Base-by-base conservation (phyloP, 1,140 invertebrate species). In the Oryzaephilus surinamensis region DNA sequence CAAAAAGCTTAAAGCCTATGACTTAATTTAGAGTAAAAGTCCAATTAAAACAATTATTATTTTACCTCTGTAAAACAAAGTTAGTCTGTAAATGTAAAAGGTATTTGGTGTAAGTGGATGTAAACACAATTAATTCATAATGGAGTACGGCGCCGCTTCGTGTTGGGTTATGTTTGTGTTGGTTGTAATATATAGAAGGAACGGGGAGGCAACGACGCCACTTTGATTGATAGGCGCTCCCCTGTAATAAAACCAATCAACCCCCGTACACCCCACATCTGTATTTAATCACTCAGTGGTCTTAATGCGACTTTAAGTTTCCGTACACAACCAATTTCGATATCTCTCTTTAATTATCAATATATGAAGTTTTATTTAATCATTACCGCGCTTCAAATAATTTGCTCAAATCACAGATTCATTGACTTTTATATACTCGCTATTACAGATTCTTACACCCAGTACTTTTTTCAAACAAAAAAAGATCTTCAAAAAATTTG, bases 41-140 rank as follows among this genome's bases (percentile, higher is more conserved):
- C n/a, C n/a, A n/a, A n/a, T n/a, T n/a, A n/a, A n/a, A n/a, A n/a
- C n/a, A n/a, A n/a, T n/a, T n/a, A n/a, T n/a, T n/a, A n/a, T n/a
- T n/a, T n/a, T n/a, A n/a, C n/a, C n/a, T n/a, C n/a, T n/a, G n/a
- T n/a, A n/a, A n/a, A n/a, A n/a, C n/a, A n/a, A n/a, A n/a, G n/a
- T n/a, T n/a, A n/a, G n/a, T n/a, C n/a, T n/a, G n/a, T n/a, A 36
- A 36, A 36, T 26, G 20, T 36, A 26, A 27, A 36, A 43, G 34
- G 45, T 43, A 48, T 48, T 48, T 44, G 33, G 33, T 40, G 26
- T 47, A 47, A 46, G 44, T 47, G 45, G 40, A 46, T 42, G 48
- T 47, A 50, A 50, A 50, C 48, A 50, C 45, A 46, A 50, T 50
- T 50, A 50, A 50, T 50, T 46, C 33, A 36, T 50, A 46, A 50